These are phyloP conservation scores for Myiopsitta monachus DNA, from an alignment of 2,113 vertebrate species.

Conservation along the genomic window DNA sequence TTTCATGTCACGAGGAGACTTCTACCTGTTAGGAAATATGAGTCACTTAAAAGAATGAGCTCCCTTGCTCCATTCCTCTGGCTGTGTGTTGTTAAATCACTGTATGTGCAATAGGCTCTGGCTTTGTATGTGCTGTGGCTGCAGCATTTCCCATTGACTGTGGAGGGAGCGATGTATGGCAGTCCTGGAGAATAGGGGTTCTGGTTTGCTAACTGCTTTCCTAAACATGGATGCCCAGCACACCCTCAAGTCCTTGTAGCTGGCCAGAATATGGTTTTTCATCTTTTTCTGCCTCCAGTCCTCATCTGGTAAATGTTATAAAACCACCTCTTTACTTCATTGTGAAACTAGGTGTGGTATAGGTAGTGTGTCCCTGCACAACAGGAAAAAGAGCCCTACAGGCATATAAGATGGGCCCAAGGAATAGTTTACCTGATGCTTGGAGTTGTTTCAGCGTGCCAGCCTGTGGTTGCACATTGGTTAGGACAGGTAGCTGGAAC, in stretches of 20 bases:
- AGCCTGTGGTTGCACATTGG: not conserved
- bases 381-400: not conserved
- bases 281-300: not conserved
- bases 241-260: not conserved
- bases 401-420: not conserved
- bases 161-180: not conserved
- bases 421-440: not conserved
- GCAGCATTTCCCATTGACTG: not conserved
- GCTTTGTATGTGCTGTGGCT: not conserved
- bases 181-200: not conserved
- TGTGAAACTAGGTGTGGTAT: not conserved
- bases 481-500: not conserved
- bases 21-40: not conserved
- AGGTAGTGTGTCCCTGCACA: not conserved
- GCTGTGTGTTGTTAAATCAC: not conserved
- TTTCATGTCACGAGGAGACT: not conserved
- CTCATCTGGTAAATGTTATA: not conserved
- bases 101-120: fast-evolving
- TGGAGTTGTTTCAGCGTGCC: not conserved
- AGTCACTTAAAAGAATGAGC: not conserved
- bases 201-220: not conserved
- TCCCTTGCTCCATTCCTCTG: not conserved
- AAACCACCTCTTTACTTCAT: not conserved
- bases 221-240: not conserved
- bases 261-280: not conserved